Conservation (phyloP, 1,140 invertebrate species). For the Atta texana region DNA sequence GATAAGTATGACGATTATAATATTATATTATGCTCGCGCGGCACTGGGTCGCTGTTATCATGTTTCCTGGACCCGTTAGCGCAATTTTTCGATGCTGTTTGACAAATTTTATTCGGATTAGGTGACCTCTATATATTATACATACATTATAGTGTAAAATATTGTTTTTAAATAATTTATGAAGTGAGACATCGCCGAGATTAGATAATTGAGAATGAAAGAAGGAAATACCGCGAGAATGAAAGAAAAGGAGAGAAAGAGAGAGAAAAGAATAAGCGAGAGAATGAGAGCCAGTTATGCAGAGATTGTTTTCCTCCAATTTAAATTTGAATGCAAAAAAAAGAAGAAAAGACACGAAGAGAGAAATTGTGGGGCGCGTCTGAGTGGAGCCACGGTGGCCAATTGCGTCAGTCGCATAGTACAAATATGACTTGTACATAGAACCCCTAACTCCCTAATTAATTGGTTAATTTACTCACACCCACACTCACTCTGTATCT, state of each 20-base stretch:
- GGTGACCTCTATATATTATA: slow-evolving; percentile 80
- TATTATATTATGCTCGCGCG: slow-evolving; percentile 77
- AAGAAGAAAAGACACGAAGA: slow-evolving; percentile 75
- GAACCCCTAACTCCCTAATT: slow-evolving; percentile 79
- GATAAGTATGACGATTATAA: slow-evolving; percentile 73
- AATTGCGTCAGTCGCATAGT: slow-evolving; percentile 85
- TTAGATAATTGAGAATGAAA: slow-evolving; percentile 81
- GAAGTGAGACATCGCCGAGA: slow-evolving; percentile 81
- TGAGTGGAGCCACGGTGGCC: slow-evolving; percentile 80
- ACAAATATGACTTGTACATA: slow-evolving; percentile 87
- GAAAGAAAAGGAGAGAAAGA: slow-evolving; percentile 57
- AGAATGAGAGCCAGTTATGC: slow-evolving; percentile 49
- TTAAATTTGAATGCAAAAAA: slow-evolving; percentile 58
- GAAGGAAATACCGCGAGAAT: slow-evolving; percentile 66
- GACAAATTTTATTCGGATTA: slow-evolving; percentile 81
- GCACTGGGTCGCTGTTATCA: slow-evolving; percentile 83
- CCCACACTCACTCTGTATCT: slow-evolving; percentile 86
- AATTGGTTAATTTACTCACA: slow-evolving; percentile 85
- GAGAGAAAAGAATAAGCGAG: slow-evolving; percentile 46
- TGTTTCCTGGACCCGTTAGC: slow-evolving; percentile 80
- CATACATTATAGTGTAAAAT: slow-evolving; percentile 84
- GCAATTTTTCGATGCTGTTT: slow-evolving; percentile 79
- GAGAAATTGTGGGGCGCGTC: slow-evolving; percentile 78
- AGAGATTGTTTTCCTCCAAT: slow-evolving; percentile 53
- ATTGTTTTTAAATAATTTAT: slow-evolving; percentile 85